Evolutionary conservation across 1,140 invertebrate species (phyloP).

Genomic region (Choristoneura fumiferana): DNA sequence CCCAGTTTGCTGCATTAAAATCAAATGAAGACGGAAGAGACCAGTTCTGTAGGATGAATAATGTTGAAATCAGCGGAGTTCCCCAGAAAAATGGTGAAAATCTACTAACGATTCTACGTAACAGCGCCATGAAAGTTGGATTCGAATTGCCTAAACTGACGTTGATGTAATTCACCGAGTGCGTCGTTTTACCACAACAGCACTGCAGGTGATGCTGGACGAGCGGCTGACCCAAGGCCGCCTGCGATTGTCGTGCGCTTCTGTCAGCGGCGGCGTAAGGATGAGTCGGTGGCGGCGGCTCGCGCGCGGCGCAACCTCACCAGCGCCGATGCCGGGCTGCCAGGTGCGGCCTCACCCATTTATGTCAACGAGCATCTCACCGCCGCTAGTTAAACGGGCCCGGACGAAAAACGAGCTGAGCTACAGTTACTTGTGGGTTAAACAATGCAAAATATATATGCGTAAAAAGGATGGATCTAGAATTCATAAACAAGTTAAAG

Average conservation of each 20-base stretch:
- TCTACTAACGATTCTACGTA: not conserved
- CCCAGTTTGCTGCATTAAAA: too few species aligned
- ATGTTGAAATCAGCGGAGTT: not conserved
- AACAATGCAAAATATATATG: too few species aligned
- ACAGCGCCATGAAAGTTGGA: not conserved
- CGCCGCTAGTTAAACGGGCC: not conserved
- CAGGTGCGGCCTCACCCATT: not conserved
- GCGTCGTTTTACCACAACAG: not conserved
- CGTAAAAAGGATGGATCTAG: too few species aligned
- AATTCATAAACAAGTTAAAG: too few species aligned
- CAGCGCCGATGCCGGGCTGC: not conserved
- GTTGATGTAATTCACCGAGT: not conserved
- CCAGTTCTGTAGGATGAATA: not conserved
- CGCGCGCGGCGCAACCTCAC: not conserved
- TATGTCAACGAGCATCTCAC: not conserved
- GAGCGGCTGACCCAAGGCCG: not conserved
- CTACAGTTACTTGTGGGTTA: not conserved
- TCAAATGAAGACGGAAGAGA: not conserved
- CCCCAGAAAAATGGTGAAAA: not conserved
- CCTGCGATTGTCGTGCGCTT: not conserved
- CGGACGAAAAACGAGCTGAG: not conserved
- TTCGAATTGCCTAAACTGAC: not conserved
- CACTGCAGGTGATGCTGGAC: not conserved
- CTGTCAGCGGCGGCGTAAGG: not conserved
- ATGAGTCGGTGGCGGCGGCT: not conserved